Conservation (phyloP, 2,113 vertebrate species). For the Hucho hucho region DNA sequence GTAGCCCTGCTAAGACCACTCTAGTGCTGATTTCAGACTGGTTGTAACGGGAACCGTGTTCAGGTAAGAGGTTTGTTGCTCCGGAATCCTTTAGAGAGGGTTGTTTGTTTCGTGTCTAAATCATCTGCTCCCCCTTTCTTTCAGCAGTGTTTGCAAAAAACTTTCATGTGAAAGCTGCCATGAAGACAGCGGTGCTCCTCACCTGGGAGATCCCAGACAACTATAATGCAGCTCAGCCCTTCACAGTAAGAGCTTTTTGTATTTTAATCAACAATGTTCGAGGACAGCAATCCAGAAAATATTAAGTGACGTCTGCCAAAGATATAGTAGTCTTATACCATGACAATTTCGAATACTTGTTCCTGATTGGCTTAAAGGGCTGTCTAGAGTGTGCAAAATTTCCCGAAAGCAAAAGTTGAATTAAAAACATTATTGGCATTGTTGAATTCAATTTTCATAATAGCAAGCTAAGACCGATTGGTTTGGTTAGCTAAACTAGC, state of each 20-base stretch:
- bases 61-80: constrained; percentile 72
- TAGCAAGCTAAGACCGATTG: too few relatives aligned
- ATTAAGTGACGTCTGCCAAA: too few relatives aligned
- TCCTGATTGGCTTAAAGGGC: too few relatives aligned
- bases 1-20: not conserved
- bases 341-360: too few relatives aligned
- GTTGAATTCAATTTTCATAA: too few relatives aligned
- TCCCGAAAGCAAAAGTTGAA: too few relatives aligned
- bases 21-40: constrained; percentile 40
- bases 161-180: constrained; percentile 98
- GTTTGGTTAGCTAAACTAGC: too few relatives aligned
- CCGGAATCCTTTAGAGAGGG: constrained; percentile 7
- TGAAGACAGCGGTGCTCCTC: constrained; percentile 95
- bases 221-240: constrained; percentile 96
- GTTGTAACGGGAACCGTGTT: constrained; percentile 47
- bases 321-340: too few relatives aligned
- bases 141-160: constrained; percentile 99
- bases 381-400: too few relatives aligned
- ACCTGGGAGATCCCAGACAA: constrained; percentile 99
- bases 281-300: too few relatives aligned
- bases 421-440: too few relatives aligned
- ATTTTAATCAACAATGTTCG: too few relatives aligned
- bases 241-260: constrained; percentile 84
- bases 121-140: constrained; percentile 85
- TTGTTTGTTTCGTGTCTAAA: constrained; percentile 79